These are phyloP conservation scores for Sylvia borin DNA, from an alignment of 2,797 vertebrate species.

Conservation along the genomic window DNA sequence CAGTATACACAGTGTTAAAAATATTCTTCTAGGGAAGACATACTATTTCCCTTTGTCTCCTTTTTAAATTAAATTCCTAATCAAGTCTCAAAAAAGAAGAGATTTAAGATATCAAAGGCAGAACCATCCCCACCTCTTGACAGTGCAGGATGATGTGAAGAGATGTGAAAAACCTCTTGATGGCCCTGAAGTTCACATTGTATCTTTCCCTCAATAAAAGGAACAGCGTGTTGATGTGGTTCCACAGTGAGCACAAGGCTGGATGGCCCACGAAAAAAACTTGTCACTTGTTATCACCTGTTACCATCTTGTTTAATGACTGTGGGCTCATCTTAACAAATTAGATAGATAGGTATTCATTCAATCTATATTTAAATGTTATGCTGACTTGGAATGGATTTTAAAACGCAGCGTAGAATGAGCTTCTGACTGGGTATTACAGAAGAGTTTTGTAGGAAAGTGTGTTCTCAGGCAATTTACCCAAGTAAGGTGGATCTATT, in stretches of 20 bases:
- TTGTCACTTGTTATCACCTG: background rate
- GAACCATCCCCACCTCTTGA: background rate
- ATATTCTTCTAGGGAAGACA: background rate
- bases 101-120: background rate
- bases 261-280: background rate
- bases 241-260: background rate
- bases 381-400: background rate
- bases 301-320: background rate
- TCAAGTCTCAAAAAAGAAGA: background rate
- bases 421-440: background rate
- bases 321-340: background rate
- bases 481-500: background rate
- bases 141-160: background rate
- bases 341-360: background rate
- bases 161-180: background rate
- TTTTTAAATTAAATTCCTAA: slow-evolving; percentile 21
- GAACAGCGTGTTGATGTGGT: background rate
- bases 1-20: background rate
- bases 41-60: background rate
- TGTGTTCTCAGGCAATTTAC: background rate
- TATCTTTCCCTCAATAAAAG: background rate
- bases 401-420: background rate
- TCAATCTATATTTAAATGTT: background rate
- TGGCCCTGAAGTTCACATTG: background rate
- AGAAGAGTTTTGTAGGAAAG: background rate